These are phyloP conservation scores for Taeniopygia guttata DNA, from an alignment of 2,797 vertebrate species.

Conservation along the genomic window DNA sequence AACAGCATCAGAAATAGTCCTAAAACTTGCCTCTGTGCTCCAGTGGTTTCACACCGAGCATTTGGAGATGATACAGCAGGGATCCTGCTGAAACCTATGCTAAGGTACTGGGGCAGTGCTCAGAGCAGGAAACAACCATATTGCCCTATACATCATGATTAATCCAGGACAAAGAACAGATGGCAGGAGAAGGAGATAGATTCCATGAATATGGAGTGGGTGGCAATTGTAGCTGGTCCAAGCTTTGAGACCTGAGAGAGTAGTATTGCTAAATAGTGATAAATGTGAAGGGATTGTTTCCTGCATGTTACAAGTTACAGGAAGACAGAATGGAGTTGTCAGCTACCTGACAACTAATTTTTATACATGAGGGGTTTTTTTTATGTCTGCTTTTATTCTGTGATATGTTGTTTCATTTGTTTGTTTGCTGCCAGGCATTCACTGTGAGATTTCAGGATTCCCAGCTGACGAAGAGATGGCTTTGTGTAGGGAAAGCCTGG, in stretches of 20 bases:
- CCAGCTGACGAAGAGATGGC: background rate
- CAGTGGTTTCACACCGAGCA: background rate
- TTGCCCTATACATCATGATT: slow-evolving; percentile 70
- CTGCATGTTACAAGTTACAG: slow-evolving; percentile 14
- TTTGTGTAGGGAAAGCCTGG: background rate
- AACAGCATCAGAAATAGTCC: background rate
- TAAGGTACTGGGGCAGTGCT: slow-evolving; percentile 29
- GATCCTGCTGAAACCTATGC: slow-evolving; percentile 36
- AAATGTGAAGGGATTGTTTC: slow-evolving; percentile 48
- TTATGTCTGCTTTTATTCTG: slow-evolving; percentile 38
- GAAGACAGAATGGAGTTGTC: slow-evolving; percentile 49
- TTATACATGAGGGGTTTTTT: slow-evolving; percentile 17
- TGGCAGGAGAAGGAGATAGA: slow-evolving; percentile 59
- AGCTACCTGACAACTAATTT: slow-evolving; percentile 47
- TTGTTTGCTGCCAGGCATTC: slow-evolving; percentile 38
- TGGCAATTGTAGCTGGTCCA: slow-evolving; percentile 60
- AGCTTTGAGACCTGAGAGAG: slow-evolving; percentile 35
- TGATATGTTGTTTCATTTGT: slow-evolving; percentile 38
- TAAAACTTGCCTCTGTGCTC: background rate
- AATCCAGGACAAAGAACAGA: slow-evolving; percentile 73
- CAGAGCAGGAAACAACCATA: slow-evolving; percentile 54
- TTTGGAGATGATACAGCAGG: background rate
- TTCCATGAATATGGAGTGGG: slow-evolving; percentile 67
- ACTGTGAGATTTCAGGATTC: slow-evolving; percentile 4
- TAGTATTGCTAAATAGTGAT: slow-evolving; percentile 38